Conservation (phyloP, 2,888 invertebrate species). For the Altica lythri region DNA sequence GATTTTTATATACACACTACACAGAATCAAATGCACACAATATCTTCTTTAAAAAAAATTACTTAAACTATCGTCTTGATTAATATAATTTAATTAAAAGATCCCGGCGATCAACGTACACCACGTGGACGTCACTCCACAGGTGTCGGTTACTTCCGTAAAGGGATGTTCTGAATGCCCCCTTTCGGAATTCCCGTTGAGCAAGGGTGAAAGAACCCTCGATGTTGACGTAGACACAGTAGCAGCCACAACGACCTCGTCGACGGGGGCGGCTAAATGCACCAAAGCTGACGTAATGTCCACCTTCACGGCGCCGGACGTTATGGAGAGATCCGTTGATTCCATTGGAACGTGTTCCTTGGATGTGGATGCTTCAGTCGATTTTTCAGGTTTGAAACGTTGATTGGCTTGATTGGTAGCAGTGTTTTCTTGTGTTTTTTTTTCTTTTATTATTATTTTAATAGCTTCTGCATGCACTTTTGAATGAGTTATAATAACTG, state of each 20-base stretch:
- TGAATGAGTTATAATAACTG: too few relatives aligned
- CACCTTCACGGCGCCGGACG: constrained; percentile 53
- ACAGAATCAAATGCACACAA: constrained; percentile 8
- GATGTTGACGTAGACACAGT: constrained; percentile 4
- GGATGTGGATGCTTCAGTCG: constrained; percentile 78
- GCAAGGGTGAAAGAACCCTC: constrained; percentile 2
- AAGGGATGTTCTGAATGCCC: constrained; percentile 15
- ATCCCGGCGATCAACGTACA: constrained; percentile 18
- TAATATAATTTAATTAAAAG: constrained; percentile 1
- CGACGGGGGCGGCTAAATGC: constrained; percentile 17
- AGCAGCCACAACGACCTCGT: constrained; percentile 5
- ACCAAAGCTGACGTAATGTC: constrained; percentile 35
- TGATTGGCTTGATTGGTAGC: constrained; percentile 17
- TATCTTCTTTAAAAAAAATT: too few relatives aligned
- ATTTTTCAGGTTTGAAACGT: constrained; percentile 70
- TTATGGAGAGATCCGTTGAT: constrained; percentile 78
- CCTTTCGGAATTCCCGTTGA: not conserved
- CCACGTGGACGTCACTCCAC: constrained; percentile 18
- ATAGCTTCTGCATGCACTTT: too few relatives aligned
- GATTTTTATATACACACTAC: too few relatives aligned
- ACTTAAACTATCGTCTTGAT: too few relatives aligned
- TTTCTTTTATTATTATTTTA: too few relatives aligned
- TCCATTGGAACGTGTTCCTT: constrained; percentile 87
- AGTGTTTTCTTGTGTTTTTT: constrained; percentile 5
- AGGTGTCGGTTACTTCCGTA: constrained; percentile 1